Conservation (phyloP, 2,797 vertebrate species). For the Saxicola maurus region DNA sequence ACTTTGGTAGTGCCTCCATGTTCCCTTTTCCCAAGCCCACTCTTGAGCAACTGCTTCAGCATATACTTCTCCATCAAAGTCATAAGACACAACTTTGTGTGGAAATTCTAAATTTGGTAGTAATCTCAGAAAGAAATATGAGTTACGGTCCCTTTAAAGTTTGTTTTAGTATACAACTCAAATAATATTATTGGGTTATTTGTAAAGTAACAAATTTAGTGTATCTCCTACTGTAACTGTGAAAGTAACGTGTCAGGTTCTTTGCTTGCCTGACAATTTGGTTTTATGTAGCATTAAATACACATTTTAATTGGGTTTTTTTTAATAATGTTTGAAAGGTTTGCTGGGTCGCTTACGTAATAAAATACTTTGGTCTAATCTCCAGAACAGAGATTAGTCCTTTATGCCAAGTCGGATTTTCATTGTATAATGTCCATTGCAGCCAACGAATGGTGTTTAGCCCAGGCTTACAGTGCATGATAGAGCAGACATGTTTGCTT, state of each 20-base stretch:
- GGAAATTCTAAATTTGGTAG: neutral
- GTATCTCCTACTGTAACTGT: neutral
- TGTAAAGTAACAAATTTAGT: neutral
- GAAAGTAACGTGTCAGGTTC: neutral
- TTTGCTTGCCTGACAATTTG: neutral
- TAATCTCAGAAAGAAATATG: neutral
- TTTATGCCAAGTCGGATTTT: conserved; percentile 40
- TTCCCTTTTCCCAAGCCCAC: neutral
- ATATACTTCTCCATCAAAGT: neutral
- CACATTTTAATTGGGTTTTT: conserved; percentile 35
- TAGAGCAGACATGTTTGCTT: neutral
- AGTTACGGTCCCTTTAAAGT: neutral
- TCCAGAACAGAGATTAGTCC: conserved; percentile 43
- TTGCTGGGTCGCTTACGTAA: conserved; percentile 32
- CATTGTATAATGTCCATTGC: conserved; percentile 11
- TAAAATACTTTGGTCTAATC: conserved; percentile 46
- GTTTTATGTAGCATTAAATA: conserved; percentile 2
- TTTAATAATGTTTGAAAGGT: conserved; percentile 7
- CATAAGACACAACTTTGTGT: neutral
- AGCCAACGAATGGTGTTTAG: neutral
- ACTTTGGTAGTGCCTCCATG: neutral
- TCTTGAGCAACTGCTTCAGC: neutral
- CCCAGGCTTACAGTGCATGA: neutral
- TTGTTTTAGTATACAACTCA: neutral
- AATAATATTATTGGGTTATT: neutral